Conservation (phyloP, 1,140 invertebrate genomes). For the Acromyrmex charruanus region DNA sequence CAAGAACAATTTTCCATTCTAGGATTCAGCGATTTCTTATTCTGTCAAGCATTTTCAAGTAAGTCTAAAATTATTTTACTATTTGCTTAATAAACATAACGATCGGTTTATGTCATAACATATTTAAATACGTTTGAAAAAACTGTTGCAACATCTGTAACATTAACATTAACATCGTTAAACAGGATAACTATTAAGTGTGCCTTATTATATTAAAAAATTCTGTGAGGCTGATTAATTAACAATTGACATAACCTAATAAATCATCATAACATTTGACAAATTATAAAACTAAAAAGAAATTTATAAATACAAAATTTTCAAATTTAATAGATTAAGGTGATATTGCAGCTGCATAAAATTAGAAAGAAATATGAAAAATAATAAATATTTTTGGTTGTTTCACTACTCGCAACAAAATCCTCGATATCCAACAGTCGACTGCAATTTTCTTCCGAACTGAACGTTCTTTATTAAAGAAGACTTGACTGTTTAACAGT, state of each 20-base stretch:
- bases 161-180: slow-evolving; percentile 6
- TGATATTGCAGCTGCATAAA: not conserved
- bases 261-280: not conserved
- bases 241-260: not conserved
- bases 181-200: slow-evolving; percentile 7
- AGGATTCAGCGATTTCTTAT: not conserved
- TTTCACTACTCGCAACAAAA: slow-evolving; percentile 62
- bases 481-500: slow-evolving; percentile 71
- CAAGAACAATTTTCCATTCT: not conserved
- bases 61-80: slow-evolving; percentile 32
- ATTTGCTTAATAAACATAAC: slow-evolving; percentile 21
- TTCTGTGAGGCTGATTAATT: not conserved
- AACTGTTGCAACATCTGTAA: slow-evolving; percentile 12
- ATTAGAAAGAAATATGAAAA: slow-evolving; percentile 14
- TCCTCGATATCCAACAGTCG: slow-evolving; percentile 59
- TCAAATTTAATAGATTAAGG: not conserved
- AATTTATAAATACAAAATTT: slow-evolving; percentile 19
- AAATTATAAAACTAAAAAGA: not conserved
- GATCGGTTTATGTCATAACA: not conserved
- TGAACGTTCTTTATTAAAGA: slow-evolving; percentile 67
- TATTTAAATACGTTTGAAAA: slow-evolving; percentile 4
- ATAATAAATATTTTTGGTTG: not conserved
- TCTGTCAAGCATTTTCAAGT: slow-evolving; percentile 16
- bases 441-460: slow-evolving; percentile 12
- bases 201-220: slow-evolving; percentile 1